Conservation (phyloP, 2,888 invertebrate genomes). For the Hirtodrosophila trivittata region DNA sequence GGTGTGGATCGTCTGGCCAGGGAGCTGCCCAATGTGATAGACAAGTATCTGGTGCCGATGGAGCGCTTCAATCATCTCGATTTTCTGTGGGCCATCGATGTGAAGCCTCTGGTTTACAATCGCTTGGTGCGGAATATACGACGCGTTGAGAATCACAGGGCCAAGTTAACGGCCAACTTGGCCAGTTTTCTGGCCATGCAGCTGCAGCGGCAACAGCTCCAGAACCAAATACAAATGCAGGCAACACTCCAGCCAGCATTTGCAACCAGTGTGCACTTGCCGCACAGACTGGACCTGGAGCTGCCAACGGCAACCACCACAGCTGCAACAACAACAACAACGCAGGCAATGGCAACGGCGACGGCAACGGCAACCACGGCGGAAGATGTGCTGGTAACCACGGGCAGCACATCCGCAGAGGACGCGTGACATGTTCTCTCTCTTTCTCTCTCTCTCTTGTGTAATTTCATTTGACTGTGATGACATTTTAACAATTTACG, state of each 20-base stretch:
- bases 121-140: slow-evolving; percentile 81
- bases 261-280: slow-evolving; percentile 60
- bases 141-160: slow-evolving; percentile 81
- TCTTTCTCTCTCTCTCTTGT: slow-evolving; percentile 39
- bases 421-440: slow-evolving; percentile 50
- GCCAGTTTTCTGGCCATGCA: slow-evolving; percentile 70
- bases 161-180: slow-evolving; percentile 71
- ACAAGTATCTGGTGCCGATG: slow-evolving; percentile 85
- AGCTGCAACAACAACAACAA: slow-evolving; percentile 11
- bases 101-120: slow-evolving; percentile 84
- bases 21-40: slow-evolving; percentile 85
- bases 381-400: slow-evolving; percentile 24
- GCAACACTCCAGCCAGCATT: slow-evolving; percentile 40
- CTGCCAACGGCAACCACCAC: slow-evolving; percentile 11
- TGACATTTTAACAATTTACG: slow-evolving; percentile 75
- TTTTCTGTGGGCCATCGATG: slow-evolving; percentile 86
- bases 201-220: slow-evolving; percentile 66
- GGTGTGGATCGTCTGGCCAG: slow-evolving; percentile 86
- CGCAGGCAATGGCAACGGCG: slow-evolving; percentile 6
- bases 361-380: slow-evolving; percentile 10
- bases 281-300: slow-evolving; percentile 45
- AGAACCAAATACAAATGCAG: slow-evolving; percentile 68
- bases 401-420: slow-evolving; percentile 22
- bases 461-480: slow-evolving; percentile 79
- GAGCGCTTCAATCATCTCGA: slow-evolving; percentile 86